Base-by-base conservation (phyloP, 2,797 vertebrate species). In the Enteromius radiatus region DNA sequence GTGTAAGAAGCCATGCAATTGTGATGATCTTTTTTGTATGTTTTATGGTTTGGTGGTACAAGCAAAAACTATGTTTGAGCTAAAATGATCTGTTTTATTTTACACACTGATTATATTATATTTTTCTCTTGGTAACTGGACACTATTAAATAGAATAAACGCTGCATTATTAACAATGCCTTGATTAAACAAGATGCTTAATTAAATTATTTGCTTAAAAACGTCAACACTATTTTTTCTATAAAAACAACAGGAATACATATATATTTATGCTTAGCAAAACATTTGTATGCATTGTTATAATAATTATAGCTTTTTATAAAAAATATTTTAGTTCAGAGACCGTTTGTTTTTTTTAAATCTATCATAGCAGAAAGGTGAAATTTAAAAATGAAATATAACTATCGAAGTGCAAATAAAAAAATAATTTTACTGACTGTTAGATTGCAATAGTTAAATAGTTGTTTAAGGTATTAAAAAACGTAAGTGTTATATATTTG, bases 1-100 rank as follows among this genome's bases (percentile, higher is more conserved):
- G 38, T 56, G 61, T 67, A 76, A 76, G 23, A 76, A 76, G 31
- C 68, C 26, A 67, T 76, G 47, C 15, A 74, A 0, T 67, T 67
- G 43, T n/a, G 26, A 52, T 15, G 12, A 33, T 33, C 23, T 73
- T 70, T 47, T 38, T 43, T 68, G 15, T 61, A 31, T 45, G 5
- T 38, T 19, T 4, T 17, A 70, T 17, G 41, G 43, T 65, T 78
- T 78, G 45, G 1, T 17, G 12, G 28, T 52, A 17, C 45, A 69
- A 56, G 6, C 3, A 69, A 21, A 26, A 36, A 28, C 23, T 9
- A 38, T 11, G 52, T 56, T 23, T 59, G 7, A 10, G 2, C 31
- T 75, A n/a, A 47, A 52, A 14, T 56, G 15, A 26, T 56, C 5
- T 9, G 33, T 59, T 41, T 59, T 28, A 59, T 59, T 59, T 59